Percentiles rank a stretch among this genome's conserved stretches.
Evolutionary conservation across 1,140 invertebrate species (phyloP).

Genomic region (Hycleus phaleratus): DNA sequence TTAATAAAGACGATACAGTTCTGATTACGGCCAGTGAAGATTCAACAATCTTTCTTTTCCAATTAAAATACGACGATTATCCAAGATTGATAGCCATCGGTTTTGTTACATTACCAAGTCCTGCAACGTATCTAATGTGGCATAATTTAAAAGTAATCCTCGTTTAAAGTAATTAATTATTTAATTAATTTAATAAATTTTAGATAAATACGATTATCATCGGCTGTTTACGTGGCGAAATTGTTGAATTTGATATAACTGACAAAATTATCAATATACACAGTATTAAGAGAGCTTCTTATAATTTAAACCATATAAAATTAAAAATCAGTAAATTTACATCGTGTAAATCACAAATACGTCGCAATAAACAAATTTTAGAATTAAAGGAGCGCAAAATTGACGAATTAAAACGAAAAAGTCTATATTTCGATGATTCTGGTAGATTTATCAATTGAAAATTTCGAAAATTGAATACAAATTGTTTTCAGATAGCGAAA

Average conservation of each 20-base stretch:
- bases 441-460: too few relatives aligned
- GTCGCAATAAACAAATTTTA: conserved; percentile 35
- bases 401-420: too few relatives aligned
- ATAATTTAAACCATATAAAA: conserved; percentile 41
- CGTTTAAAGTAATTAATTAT: background rate
- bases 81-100: conserved; percentile 53
- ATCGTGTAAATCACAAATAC: conserved; percentile 52
- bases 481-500: too few relatives aligned
- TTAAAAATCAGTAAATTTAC: conserved; percentile 44
- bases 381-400: too few relatives aligned
- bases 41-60: conserved; percentile 58
- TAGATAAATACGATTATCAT: conserved; percentile 23
- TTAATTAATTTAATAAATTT: background rate
- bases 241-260: conserved; percentile 42
- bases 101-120: conserved; percentile 52
- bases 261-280: conserved; percentile 15
- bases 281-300: conserved; percentile 17
- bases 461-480: too few relatives aligned
- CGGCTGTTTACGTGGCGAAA: conserved; percentile 47
- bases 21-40: conserved; percentile 59
- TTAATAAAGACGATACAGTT: conserved; percentile 48
- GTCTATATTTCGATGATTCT: too few relatives aligned
- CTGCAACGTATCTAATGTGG: conserved; percentile 57
- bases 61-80: conserved; percentile 39
- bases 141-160: conserved; percentile 40